Evolutionary conservation across 2,888 invertebrate species (phyloP), one percentile per base, ranked within the genome.

Genomic region (Drosophila lacicola): DNA sequence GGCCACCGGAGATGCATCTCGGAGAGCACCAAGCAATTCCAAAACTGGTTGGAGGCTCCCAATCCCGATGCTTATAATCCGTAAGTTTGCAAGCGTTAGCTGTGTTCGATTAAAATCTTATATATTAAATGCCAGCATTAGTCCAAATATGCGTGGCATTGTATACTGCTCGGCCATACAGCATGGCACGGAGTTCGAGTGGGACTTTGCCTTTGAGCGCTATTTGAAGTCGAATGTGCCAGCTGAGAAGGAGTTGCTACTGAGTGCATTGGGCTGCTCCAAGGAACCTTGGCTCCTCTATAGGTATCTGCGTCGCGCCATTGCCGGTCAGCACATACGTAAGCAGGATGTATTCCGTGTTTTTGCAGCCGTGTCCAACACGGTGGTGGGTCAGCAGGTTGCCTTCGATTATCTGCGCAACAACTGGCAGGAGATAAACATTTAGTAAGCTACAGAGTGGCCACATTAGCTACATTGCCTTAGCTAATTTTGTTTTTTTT

Each of bases 81-180:
- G 96, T 97, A 91, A 94, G 95, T 64, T 5, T 0, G 0, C 1
- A 11, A 2, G 21, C 5, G 2, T 14, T 13, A 1, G 0, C 4
- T 13, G 14, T 14, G 8, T 0, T 6, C 5, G 2, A 10, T 11
- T 10, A 4, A 8, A 19, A 50, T 21, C 14, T 10, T 46, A 46
- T n/a, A 4, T 8, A 39, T 78, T 85, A 0, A 2, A 29, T 3
- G 0, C 2, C 90, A 97, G 97, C 25, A 96, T 98, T 78, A 95
- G 97, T 25, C 96, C 97, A 0, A 97, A 98, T 90, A 91, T 98
- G 41, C 96, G 97, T 50, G 94, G 94, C 29, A 95, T 96, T 1
- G 96, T 98, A 1, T 98, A 98, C 92, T 98, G 98, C 90, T 95
- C 96, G 2, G 98, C 97, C 0, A 95, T 98, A 8, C 94, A 95